Evolutionary conservation across 2,113 vertebrate species (phyloP).

Genomic region (Lates calcarifer): DNA sequence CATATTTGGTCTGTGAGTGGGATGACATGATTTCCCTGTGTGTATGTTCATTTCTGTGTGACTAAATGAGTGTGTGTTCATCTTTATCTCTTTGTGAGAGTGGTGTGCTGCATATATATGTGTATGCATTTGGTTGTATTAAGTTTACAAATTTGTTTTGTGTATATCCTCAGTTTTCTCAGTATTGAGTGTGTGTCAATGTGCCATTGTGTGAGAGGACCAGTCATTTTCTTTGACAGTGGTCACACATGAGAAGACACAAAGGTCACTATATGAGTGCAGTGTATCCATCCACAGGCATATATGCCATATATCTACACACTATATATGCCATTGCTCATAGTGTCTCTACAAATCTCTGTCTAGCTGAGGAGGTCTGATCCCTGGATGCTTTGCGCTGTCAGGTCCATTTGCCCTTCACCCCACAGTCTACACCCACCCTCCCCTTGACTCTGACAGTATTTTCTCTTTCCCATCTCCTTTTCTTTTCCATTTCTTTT

Average conservation of each 20-base stretch:
- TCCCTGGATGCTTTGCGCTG: constrained; percentile 50
- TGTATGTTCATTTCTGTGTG: constrained; percentile 13
- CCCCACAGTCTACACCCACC: neutral
- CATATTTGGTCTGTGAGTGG: constrained; percentile 23
- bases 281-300: constrained; percentile 4
- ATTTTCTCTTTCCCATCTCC: neutral
- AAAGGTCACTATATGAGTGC: constrained; percentile 5
- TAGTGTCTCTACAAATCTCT: constrained; percentile 20
- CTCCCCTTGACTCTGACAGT: neutral
- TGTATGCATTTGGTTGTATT: neutral
- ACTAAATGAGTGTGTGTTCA: neutral
- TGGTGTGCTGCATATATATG: neutral
- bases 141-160: neutral
- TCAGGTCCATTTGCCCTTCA: constrained; percentile 49
- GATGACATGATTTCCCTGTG: constrained; percentile 1
- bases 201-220: neutral
- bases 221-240: constrained; percentile 23
- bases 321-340: constrained; percentile 15
- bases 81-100: neutral
- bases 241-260: constrained; percentile 28
- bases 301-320: neutral
- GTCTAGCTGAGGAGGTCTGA: constrained; percentile 40
- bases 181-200: neutral
- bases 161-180: neutral
- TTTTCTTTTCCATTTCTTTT: constrained; percentile 6